Base-by-base conservation (phyloP, 2,888 invertebrate genomes). In the Julus scanicus region DNA sequence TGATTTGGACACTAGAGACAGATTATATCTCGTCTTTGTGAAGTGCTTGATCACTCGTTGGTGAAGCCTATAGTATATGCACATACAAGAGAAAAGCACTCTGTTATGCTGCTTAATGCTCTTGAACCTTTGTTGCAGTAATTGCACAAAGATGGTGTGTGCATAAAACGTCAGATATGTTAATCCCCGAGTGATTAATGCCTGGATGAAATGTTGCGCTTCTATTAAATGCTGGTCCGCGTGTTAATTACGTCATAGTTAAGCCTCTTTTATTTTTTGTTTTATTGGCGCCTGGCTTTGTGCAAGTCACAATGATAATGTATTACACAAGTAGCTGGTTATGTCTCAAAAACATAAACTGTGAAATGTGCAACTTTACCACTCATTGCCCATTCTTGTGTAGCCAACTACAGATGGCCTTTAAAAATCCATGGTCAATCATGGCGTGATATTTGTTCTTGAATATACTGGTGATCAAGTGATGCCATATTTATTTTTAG, bases 11-110 rank as follows among this genome's bases (percentile, higher is more conserved):
- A 63, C 63, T 63, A 63, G 63, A 20, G 20, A 63, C n/a, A 63
- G 63, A 63, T 63, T n/a, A 63, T n/a, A 63, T 63, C 63, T 63
- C 63, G 53, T 63, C 20, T 63, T 53, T 63, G 63, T 63, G 63
- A 63, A 63, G 63, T 63, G 63, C 63, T 20, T 20, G 8, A 63
- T 63, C 63, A 53, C 53, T 53, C 53, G 15, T 53, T 53, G 53
- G 44, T 53, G 15, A 13, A 53, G 13, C 53, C 53, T 17, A 53
- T 53, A 29, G 29, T 29, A 53, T 17, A 13, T 53, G 17, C 17
- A 44, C 53, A 63, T 63, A 3, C n/a, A n/a, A 20, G 6, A 63
- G 17, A 20, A 49, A 20, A 63, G 63, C 63, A 63, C 20, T 20
- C n/a, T 8, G 63, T 63, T 63, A 8, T n/a, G 20, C n/a, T n/a